Conservation (phyloP, 2,113 vertebrate genomes). For the Addax nasomaculatus region DNA sequence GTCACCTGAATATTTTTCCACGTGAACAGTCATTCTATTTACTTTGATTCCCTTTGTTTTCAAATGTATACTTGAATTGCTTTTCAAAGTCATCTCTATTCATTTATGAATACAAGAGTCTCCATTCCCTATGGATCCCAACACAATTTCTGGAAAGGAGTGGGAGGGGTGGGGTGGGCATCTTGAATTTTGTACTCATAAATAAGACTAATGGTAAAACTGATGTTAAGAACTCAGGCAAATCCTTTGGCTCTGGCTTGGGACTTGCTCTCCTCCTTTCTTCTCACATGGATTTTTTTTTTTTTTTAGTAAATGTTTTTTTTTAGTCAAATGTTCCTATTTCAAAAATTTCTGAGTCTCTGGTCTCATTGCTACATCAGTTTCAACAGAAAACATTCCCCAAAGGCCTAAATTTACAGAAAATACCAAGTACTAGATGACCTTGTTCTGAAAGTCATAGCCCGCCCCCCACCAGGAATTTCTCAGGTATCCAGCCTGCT, state of each 20-base stretch:
- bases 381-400: neutral
- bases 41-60: neutral
- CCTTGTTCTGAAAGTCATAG: neutral
- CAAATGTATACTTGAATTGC: neutral
- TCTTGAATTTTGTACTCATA: neutral
- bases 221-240: neutral
- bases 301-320: neutral
- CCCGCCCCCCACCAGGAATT: neutral
- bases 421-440: neutral
- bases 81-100: conserved; percentile 4
- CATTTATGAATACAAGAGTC: neutral
- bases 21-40: neutral
- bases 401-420: neutral
- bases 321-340: neutral
- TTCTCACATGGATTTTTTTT: neutral
- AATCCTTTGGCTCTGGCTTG: neutral
- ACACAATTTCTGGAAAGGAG: neutral
- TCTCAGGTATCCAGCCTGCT: neutral
- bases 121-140: neutral
- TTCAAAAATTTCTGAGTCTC: neutral
- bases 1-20: neutral
- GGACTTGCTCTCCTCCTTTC: conserved; percentile 4
- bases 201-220: neutral
- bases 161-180: neutral
- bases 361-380: neutral